Conservation (phyloP, 92 coral and sea anemone genomes). For the Phenganax marumi region DNA sequence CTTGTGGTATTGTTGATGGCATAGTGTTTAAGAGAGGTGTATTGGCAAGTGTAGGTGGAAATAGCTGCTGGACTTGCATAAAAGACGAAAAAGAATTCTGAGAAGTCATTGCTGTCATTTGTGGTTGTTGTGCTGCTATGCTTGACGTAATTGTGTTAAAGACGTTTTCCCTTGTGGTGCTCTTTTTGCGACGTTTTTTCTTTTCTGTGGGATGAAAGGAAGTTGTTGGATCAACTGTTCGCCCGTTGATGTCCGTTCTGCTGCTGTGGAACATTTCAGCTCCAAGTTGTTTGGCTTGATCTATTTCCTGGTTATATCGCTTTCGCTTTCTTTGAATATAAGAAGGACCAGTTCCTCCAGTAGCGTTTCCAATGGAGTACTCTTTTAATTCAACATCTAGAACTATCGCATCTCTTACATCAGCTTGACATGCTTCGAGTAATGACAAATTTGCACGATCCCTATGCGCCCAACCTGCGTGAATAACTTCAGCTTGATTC, state of each 20-base stretch:
- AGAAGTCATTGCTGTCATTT: too few species aligned
- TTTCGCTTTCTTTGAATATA: slow-evolving; percentile 20
- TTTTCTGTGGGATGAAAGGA: background rate
- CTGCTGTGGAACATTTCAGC: slow-evolving; percentile 24
- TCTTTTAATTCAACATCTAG: slow-evolving; percentile 19
- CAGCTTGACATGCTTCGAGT: too few species aligned
- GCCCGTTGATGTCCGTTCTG: background rate
- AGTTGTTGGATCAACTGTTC: background rate
- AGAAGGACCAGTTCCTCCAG: slow-evolving; percentile 47
- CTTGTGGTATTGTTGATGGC: background rate
- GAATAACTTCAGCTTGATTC: too few species aligned
- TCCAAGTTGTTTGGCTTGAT: slow-evolving; percentile 34
- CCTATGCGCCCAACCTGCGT: too few species aligned
- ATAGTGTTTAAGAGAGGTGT: background rate
- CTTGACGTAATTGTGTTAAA: too few species aligned
- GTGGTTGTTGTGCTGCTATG: too few species aligned
- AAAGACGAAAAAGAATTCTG: background rate
- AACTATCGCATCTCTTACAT: background rate
- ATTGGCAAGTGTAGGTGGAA: too few species aligned
- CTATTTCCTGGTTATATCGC: slow-evolving; percentile 31
- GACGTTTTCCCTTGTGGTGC: too few species aligned
- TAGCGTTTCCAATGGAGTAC: slow-evolving; percentile 17
- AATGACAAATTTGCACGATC: too few species aligned
- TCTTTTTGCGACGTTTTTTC: background rate
- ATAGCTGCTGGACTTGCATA: too few species aligned